Evolutionary conservation across 1,140 invertebrate genomes (phyloP).

Genomic region (Cyclargus thomasi): DNA sequence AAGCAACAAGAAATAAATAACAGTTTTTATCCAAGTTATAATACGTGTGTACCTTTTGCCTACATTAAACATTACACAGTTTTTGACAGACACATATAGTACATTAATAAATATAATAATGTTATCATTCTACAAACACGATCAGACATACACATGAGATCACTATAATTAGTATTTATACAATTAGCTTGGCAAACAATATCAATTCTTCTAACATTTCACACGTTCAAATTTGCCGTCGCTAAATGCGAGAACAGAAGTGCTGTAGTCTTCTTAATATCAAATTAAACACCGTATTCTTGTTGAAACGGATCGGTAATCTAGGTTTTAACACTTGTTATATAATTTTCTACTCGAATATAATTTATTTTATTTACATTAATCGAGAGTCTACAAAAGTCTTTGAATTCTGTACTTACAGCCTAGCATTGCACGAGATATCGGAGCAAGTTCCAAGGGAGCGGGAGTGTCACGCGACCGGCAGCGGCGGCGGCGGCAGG

Average conservation of each 20-base stretch:
- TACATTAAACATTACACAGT: slow-evolving; percentile 19
- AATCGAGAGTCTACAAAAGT: slow-evolving; percentile 6
- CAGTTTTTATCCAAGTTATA: slow-evolving; percentile 28
- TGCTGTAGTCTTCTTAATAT: too few relatives aligned
- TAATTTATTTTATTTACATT: not conserved
- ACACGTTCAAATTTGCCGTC: slow-evolving; percentile 14
- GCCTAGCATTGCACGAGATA: slow-evolving; percentile 70
- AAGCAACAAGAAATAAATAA: slow-evolving; percentile 58
- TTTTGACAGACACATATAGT: slow-evolving; percentile 19
- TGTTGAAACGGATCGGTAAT: not conserved
- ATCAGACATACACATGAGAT: slow-evolving; percentile 22
- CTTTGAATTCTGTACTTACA: slow-evolving; percentile 58
- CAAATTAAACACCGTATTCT: too few relatives aligned
- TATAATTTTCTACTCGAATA: slow-evolving; percentile 1
- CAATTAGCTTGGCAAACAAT: slow-evolving; percentile 11
- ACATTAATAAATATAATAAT: slow-evolving; percentile 25
- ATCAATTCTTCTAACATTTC: slow-evolving; percentile 4
- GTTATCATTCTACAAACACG: slow-evolving; percentile 6
- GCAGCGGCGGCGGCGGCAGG: slow-evolving; percentile 57
- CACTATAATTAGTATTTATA: slow-evolving; percentile 18
- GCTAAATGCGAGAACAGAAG: not conserved
- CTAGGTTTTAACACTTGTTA: slow-evolving; percentile 8
- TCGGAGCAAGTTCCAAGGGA: slow-evolving; percentile 40
- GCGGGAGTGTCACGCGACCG: slow-evolving; percentile 62
- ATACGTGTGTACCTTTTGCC: not conserved